Conservation (phyloP, 2,888 invertebrate species). For the Chloromyia formosa region DNA sequence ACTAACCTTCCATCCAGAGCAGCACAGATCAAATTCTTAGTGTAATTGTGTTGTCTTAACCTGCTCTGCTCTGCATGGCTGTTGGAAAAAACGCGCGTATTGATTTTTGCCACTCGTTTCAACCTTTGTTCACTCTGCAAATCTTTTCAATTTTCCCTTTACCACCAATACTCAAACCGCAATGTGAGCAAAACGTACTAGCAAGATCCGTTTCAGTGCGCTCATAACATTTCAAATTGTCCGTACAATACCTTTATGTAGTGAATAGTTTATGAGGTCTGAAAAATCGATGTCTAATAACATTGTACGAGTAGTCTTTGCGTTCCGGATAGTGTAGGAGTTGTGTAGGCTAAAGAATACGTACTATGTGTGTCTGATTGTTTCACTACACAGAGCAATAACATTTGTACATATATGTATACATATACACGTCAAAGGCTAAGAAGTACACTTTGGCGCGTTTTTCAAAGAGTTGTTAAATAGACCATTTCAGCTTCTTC, state of each 20-base stretch:
- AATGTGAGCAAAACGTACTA: no score
- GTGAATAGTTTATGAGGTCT: background rate
- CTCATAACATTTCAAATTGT: conserved; percentile 16
- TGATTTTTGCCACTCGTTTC: no score
- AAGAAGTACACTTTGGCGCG: background rate
- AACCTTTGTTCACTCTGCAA: no score
- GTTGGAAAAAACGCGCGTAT: no score
- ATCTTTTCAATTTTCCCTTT: no score
- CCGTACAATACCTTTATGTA: background rate
- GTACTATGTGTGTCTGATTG: background rate
- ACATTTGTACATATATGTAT: background rate
- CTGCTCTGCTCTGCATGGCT: no score
- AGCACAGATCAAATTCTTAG: no score
- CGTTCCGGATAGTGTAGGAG: conserved; percentile 1
- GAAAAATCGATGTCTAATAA: conserved; percentile 13
- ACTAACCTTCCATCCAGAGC: no score
- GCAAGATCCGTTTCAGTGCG: no score
- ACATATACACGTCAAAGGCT: background rate
- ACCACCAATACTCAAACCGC: no score
- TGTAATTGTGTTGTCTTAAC: no score
- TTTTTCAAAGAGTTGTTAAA: conserved; percentile 23
- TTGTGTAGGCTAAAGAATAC: background rate
- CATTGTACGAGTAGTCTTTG: background rate
- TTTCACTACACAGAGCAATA: no score
- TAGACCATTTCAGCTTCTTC: conserved; percentile 11